phyloP scores from a whole-genome alignment of 2,113 vertebrate species.

The Gymnogyps californianus region DNA sequence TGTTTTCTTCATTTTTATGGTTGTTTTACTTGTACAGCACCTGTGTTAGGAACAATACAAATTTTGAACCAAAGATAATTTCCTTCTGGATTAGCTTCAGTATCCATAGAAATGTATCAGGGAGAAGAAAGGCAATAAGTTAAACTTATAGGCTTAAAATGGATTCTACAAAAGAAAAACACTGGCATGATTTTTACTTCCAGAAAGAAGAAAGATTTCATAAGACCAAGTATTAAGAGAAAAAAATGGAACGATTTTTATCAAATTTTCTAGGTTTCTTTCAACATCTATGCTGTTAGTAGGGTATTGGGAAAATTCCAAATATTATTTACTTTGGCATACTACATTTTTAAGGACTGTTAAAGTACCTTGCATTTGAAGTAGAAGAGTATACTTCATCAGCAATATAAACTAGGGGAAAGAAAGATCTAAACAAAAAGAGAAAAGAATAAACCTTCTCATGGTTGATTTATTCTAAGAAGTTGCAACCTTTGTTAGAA shows the following conservation, averaged over 20 bases:
- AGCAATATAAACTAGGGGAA: neutral
- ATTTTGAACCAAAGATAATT: neutral
- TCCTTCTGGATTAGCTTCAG: neutral
- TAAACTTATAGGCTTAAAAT: neutral
- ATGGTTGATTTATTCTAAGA: neutral
- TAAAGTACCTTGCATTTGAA: neutral
- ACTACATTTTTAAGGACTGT: neutral
- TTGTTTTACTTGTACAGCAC: neutral
- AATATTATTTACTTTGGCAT: neutral
- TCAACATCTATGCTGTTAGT: neutral
- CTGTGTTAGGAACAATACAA: neutral
- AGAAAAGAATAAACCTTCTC: neutral
- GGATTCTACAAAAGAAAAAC: neutral
- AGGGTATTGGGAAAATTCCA: neutral
- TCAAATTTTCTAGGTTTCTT: neutral
- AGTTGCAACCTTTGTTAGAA: neutral
- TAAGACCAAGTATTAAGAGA: neutral
- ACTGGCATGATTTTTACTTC: neutral
- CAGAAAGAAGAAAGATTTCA: neutral
- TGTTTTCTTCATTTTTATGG: neutral
- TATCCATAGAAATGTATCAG: neutral
- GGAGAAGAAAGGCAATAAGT: neutral
- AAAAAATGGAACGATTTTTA: neutral
- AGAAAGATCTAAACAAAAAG: neutral
- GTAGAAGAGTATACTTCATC: neutral